Percentiles rank a stretch among this genome's conserved stretches.
These are phyloP conservation scores for Amyelois transitella DNA, from an alignment of 1,140 invertebrate genomes.

Conservation along the genomic window DNA sequence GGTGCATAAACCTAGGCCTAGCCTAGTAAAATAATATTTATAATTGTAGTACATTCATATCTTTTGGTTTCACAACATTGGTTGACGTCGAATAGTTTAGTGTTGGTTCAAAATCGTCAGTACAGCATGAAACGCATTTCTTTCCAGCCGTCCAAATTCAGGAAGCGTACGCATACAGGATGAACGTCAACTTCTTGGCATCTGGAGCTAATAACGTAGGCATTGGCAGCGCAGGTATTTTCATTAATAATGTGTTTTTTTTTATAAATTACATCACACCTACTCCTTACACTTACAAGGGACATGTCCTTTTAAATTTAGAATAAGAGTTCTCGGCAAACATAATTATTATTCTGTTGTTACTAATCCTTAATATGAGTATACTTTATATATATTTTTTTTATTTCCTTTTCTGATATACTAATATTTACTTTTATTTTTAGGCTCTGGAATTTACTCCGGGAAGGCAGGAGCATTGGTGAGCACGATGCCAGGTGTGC, in stretches of 20 bases:
- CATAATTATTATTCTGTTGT: no score
- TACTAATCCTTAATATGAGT: not conserved
- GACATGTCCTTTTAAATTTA: no score
- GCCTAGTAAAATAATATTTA: no score
- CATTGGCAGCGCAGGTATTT: constrained; percentile 74
- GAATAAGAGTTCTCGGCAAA: no score
- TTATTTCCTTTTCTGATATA: not conserved
- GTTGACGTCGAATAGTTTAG: no score
- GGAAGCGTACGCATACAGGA: constrained; percentile 74
- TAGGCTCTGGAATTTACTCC: constrained; percentile 79
- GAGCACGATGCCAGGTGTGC: constrained; percentile 63
- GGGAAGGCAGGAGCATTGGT: constrained; percentile 62
- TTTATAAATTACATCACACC: no score
- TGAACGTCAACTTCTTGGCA: constrained; percentile 77
- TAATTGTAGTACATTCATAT: no score
- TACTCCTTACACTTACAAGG: no score
- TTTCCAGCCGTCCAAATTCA: constrained; percentile 75
- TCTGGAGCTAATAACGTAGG: constrained; percentile 74
- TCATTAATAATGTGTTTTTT: not conserved
- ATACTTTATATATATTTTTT: constrained; percentile 1
- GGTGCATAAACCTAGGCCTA: no score
- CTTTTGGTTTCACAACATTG: no score
- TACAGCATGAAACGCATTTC: no score
- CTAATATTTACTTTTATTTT: constrained; percentile 10
- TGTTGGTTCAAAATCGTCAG: no score